These are phyloP conservation scores for Herpetotheres cachinnans DNA, from an alignment of 2,113 vertebrate genomes.

Conservation along the genomic window DNA sequence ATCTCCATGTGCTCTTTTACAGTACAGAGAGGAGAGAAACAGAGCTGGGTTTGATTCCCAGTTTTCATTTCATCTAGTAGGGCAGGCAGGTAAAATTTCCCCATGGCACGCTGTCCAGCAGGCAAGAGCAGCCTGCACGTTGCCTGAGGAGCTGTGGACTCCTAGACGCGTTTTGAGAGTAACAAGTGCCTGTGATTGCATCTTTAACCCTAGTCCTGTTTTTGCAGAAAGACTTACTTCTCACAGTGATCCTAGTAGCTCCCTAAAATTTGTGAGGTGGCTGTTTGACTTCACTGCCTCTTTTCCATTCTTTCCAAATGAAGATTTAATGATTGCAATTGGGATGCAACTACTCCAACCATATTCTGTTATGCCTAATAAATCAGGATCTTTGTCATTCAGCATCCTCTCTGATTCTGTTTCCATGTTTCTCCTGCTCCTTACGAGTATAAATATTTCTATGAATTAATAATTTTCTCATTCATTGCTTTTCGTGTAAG, in stretches of 20 bases:
- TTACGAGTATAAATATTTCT: background rate
- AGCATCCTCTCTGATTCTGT: background rate
- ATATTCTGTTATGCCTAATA: background rate
- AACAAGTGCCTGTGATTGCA: background rate
- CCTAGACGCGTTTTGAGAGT: background rate
- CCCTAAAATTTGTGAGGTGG: background rate
- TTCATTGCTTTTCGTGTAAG: background rate
- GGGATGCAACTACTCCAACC: background rate
- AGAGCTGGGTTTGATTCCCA: background rate
- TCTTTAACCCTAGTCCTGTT: background rate
- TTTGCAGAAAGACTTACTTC: background rate
- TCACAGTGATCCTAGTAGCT: background rate
- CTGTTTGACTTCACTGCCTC: background rate
- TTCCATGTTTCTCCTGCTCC: background rate
- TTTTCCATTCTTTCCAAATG: background rate
- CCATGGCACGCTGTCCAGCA: too few relatives aligned
- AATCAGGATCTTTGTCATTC: background rate
- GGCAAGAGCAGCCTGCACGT: fast-evolving
- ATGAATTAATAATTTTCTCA: background rate
- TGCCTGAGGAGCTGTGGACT: background rate
- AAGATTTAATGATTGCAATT: background rate
- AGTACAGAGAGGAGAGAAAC: background rate
- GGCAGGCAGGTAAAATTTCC: background rate
- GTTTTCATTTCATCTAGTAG: background rate
- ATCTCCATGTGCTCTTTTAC: background rate